Percentiles rank a stretch among this genome's conserved stretches.
Evolutionary conservation across 2,113 vertebrate species (phyloP).

Genomic region (Dissostichus mawsoni): DNA sequence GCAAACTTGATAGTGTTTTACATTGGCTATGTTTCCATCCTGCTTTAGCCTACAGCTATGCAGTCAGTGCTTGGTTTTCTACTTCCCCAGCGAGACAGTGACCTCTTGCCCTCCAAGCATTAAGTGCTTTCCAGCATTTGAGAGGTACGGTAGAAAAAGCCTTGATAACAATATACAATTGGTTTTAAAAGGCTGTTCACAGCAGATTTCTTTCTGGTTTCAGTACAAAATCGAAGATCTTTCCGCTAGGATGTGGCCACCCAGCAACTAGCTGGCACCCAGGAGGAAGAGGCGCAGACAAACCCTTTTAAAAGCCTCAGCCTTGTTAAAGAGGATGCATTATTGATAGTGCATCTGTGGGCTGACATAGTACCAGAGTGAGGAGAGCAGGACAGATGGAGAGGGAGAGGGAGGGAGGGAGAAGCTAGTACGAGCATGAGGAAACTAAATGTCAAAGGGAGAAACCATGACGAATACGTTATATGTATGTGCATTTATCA

Average conservation of each 20-base stretch:
- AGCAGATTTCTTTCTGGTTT: conserved; percentile 30
- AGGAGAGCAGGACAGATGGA: background rate
- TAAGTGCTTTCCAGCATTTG: conserved; percentile 15
- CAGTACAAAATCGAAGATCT: conserved; percentile 19
- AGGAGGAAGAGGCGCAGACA: conserved; percentile 32
- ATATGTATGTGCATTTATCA: too few species aligned
- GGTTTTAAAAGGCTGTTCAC: conserved; percentile 21
- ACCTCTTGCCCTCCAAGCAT: conserved; percentile 10
- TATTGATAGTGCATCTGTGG: conserved; percentile 65
- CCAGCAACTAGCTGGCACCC: conserved; percentile 19
- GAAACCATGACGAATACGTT: background rate
- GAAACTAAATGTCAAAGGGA: conserved; percentile 17
- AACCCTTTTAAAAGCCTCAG: conserved; percentile 49
- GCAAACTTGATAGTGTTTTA: background rate
- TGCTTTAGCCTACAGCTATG: conserved; percentile 18
- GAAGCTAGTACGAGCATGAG: background rate
- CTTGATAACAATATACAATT: conserved; percentile 34
- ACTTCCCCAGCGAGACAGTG: conserved; percentile 6
- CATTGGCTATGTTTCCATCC: background rate
- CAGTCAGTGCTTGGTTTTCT: conserved; percentile 14
- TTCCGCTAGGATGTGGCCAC: conserved; percentile 41
- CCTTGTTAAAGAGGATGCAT: conserved; percentile 60
- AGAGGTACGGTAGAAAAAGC: conserved; percentile 18
- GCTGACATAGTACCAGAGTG: conserved; percentile 34
- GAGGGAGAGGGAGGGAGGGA: conserved; percentile 2